Conservation (phyloP, 2,888 invertebrate species). For the Dasypogon diadema region DNA sequence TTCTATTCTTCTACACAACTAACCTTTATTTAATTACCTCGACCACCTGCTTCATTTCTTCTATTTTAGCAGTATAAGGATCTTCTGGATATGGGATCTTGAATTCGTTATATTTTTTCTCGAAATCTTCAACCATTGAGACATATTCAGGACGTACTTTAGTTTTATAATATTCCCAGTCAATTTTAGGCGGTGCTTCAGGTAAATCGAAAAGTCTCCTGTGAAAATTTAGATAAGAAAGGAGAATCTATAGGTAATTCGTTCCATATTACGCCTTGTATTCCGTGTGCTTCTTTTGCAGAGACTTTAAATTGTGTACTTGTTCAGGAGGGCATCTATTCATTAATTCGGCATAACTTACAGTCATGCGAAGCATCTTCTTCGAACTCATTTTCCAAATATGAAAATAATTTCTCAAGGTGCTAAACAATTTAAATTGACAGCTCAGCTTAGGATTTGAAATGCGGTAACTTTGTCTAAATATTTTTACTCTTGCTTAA, state of each 20-base stretch:
- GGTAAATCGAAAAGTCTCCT: conserved; percentile 69
- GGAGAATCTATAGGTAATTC: background rate
- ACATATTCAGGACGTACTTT: conserved; percentile 75
- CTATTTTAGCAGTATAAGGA: conserved; percentile 69
- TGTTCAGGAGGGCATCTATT: conserved; percentile 49
- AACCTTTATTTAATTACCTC: conserved; percentile 63
- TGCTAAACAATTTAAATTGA: too few relatives aligned
- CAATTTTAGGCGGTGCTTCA: conserved; percentile 80
- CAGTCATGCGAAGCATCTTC: background rate
- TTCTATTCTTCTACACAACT: too few relatives aligned
- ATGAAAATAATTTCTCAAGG: too few relatives aligned
- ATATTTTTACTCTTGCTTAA: too few relatives aligned
- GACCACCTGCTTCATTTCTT: conserved; percentile 74
- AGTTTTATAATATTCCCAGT: conserved; percentile 84
- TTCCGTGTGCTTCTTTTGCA: conserved; percentile 15
- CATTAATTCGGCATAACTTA: conserved; percentile 50
- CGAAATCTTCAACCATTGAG: conserved; percentile 85
- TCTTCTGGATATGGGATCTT: conserved; percentile 80
- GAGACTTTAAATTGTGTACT: background rate
- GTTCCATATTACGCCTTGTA: conserved; percentile 48
- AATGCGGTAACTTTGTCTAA: too few relatives aligned
- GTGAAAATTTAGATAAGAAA: background rate
- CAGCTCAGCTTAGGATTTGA: too few relatives aligned
- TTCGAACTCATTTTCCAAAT: conserved; percentile 37
- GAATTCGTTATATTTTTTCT: conserved; percentile 81